Evolutionary conservation across 35 echinoderm and acorn worm species (phyloP).

Genomic region (Heliocidaris erythrogramma): DNA sequence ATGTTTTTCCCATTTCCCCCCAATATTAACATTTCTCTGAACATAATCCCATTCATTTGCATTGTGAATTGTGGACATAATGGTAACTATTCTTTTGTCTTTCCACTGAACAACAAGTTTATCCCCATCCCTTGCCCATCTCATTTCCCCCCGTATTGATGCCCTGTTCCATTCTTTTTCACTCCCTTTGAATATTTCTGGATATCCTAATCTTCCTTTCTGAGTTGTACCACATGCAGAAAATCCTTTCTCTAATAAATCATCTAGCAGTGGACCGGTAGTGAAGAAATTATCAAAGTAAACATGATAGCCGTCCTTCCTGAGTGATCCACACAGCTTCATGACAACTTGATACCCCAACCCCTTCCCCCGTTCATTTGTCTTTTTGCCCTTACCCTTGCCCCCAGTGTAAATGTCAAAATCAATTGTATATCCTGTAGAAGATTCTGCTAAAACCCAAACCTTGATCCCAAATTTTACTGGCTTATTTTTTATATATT

Average conservation of each 20-base stretch:
- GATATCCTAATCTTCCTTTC: neutral
- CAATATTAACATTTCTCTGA: too few species aligned
- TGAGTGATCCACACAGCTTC: constrained; percentile 25
- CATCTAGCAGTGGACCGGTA: neutral
- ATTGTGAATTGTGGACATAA: too few species aligned
- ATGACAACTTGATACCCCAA: neutral
- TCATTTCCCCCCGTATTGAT: neutral
- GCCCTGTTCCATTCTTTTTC: neutral
- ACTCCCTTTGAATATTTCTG: too few species aligned
- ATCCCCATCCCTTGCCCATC: neutral
- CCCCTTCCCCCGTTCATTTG: neutral
- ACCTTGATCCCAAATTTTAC: too few species aligned
- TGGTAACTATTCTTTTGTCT: neutral
- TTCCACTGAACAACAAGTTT: constrained; percentile 7
- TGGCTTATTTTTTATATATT: too few species aligned
- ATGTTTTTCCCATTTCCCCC: constrained; percentile 7
- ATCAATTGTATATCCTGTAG: too few species aligned
- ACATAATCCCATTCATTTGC: too few species aligned
- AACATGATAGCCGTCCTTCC: neutral
- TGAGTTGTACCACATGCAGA: neutral
- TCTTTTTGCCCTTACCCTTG: neutral
- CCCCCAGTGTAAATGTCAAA: too few species aligned
- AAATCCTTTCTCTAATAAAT: neutral
- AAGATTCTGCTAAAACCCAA: too few species aligned
- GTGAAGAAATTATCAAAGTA: constrained; percentile 9